phyloP scores from a whole-genome alignment of 2,888 invertebrate genomes.

The Perithous albicinctus region DNA sequence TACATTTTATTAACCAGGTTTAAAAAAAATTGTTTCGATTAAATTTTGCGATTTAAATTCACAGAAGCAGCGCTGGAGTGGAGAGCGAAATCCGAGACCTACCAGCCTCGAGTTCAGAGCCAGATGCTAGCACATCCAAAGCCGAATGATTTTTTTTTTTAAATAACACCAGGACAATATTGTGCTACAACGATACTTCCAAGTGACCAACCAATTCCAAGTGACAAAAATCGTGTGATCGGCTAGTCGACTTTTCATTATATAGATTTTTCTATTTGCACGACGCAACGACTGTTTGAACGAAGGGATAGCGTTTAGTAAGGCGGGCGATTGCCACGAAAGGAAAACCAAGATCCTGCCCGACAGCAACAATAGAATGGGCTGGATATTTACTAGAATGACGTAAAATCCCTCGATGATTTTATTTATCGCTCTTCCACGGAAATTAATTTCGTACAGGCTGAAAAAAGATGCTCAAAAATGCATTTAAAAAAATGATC shows the following conservation, averaged over 20 bases:
- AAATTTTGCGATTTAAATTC: neutral
- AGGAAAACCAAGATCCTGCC: too few species aligned
- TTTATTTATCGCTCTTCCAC: too few species aligned
- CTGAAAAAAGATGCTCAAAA: too few species aligned
- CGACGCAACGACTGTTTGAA: slow-evolving; percentile 16
- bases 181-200: slow-evolving; percentile 41
- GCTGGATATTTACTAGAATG: too few species aligned
- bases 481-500: too few species aligned
- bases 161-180: slow-evolving; percentile 1
- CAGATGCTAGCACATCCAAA: slow-evolving; percentile 69
- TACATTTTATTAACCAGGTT: too few species aligned
- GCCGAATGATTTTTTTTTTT: slow-evolving; percentile 60
- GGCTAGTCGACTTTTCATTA: slow-evolving; percentile 47
- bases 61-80: slow-evolving; percentile 58
- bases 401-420: too few species aligned
- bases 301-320: neutral
- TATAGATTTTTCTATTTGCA: slow-evolving; percentile 36
- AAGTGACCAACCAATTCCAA: slow-evolving; percentile 57
- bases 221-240: slow-evolving; percentile 62
- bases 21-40: neutral
- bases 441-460: too few species aligned
- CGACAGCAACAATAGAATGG: slow-evolving; percentile 29
- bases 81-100: slow-evolving; percentile 71
- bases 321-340: slow-evolving; percentile 11
- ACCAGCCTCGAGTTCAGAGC: slow-evolving; percentile 71